phyloP scores from a whole-genome alignment of 2,888 invertebrate species.

The Druceiella hillmani region DNA sequence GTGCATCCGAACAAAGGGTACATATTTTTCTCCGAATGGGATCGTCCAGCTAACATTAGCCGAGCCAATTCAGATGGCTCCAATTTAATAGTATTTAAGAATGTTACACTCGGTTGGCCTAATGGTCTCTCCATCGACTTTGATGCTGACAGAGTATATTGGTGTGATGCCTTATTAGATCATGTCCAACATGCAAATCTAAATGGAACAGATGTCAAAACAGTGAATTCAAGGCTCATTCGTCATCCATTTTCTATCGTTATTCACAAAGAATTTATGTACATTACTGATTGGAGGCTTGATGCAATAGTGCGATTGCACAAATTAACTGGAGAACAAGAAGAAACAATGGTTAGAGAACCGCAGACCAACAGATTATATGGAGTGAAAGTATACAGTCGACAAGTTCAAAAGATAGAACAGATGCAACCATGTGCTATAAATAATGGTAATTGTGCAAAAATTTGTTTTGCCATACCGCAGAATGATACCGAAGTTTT shows the following conservation, averaged over 20 bases:
- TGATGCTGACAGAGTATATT: slow-evolving; percentile 81
- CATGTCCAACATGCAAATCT: slow-evolving; percentile 92
- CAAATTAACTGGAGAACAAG: slow-evolving; percentile 83
- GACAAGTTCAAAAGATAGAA: slow-evolving; percentile 64
- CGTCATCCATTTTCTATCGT: slow-evolving; percentile 91
- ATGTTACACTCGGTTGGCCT: slow-evolving; percentile 94
- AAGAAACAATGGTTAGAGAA: slow-evolving; percentile 80
- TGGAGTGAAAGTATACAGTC: slow-evolving; percentile 85
- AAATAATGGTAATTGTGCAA: slow-evolving; percentile 88
- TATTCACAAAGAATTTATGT: slow-evolving; percentile 86
- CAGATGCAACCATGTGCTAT: slow-evolving; percentile 75
- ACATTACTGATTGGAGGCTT: slow-evolving; percentile 94
- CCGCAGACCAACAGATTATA: slow-evolving; percentile 87
- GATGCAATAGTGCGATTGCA: slow-evolving; percentile 90
- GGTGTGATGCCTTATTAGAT: slow-evolving; percentile 95
- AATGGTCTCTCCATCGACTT: slow-evolving; percentile 95
- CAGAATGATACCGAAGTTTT: slow-evolving; percentile 52
- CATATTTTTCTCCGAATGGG: slow-evolving; percentile 96
- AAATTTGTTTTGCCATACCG: slow-evolving; percentile 91
- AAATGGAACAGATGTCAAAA: slow-evolving; percentile 86
- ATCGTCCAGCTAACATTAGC: slow-evolving; percentile 93
- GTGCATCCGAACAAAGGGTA: slow-evolving; percentile 94
- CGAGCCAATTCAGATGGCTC: slow-evolving; percentile 88
- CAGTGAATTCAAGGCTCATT: slow-evolving; percentile 80
- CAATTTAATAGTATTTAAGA: slow-evolving; percentile 79